phyloP scores from a whole-genome alignment of 1,140 invertebrate genomes.

The Listronotus oregonensis region DNA sequence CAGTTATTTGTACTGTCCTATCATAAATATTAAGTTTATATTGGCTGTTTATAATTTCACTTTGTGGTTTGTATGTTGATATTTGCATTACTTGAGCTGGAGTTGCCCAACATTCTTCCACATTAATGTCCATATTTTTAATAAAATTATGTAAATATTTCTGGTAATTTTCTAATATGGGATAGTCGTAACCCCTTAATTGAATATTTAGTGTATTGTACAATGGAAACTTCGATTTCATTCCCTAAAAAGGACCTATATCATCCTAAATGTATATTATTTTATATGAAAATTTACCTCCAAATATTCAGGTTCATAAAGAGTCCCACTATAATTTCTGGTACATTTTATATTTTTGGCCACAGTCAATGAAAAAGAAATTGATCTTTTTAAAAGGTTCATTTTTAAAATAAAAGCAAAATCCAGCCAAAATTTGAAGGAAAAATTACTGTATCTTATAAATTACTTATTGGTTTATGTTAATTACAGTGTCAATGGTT shows the following conservation, averaged over 20 bases:
- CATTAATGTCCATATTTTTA: conserved; percentile 73
- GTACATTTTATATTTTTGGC: neutral
- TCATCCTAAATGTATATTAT: conserved; percentile 26
- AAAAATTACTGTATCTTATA: too few relatives aligned
- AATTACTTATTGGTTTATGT: too few relatives aligned
- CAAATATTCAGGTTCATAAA: conserved; percentile 65
- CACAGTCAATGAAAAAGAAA: neutral
- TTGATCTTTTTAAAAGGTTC: neutral
- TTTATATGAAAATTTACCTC: conserved; percentile 58
- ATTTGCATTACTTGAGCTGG: conserved; percentile 72
- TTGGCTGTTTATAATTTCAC: conserved; percentile 67
- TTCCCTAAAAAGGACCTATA: conserved; percentile 57
- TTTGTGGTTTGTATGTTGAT: conserved; percentile 70
- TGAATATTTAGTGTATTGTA: conserved; percentile 77
- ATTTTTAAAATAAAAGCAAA: too few relatives aligned
- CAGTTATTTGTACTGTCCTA: conserved; percentile 71
- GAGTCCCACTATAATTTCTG: conserved; percentile 16
- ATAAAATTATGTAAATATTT: conserved; percentile 75
- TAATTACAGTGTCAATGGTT: too few relatives aligned
- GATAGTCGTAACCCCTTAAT: conserved; percentile 81
- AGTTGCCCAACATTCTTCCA: conserved; percentile 77
- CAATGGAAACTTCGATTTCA: conserved; percentile 71
- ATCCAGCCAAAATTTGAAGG: too few relatives aligned
- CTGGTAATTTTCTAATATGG: conserved; percentile 79
- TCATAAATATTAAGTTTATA: conserved; percentile 78